Base-by-base conservation (phyloP, 1,140 invertebrate species). In the Lasaia peninsularis region DNA sequence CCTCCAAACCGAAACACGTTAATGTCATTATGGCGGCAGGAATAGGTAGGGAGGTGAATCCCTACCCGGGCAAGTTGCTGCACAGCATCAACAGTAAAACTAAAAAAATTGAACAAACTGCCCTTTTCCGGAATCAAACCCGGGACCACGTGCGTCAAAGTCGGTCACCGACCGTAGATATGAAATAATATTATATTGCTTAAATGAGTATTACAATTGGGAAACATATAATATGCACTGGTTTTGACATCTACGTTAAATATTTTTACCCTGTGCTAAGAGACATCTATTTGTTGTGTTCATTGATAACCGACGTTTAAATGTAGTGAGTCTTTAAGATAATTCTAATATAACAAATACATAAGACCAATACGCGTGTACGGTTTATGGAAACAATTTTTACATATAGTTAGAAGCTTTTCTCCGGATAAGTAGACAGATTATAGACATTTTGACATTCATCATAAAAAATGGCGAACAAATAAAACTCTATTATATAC, bases 231-330 rank as follows among this genome's bases (percentile, higher is more conserved):
- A 10, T 10, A 34, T 10, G 37, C 16, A 20, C 37, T 40, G 37
- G 37, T 4, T 14, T 37, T 7, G 14, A 14, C 16, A 40, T 16
- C 16, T 40, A 40, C 2, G 8, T 40, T 18, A 40, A 40, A 40
- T 18, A 40, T 40, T 9, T 5, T 40, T 40, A 40, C 37, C 37
- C 37, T 40, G 37, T 40, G 37, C 37, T 40, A 40, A 40, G 37
- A 40, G 16, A 40, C 9, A 40, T 40, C 14, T 40, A 40, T 40
- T 18, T 8, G 16, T 18, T 40, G 37, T 40, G 37, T 40, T 16
- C 14, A 14, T 40, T 40, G 4, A 16, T 16, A 40, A 18, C 37
- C 9, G 37, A 14, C 9, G 16, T 14, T 40, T 18, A 40, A 18
- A 40, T 18, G 14, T 12, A 8, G 37, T 40, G 37, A 40, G 8